Conservation (phyloP, 2,797 vertebrate genomes). For the Acanthopagrus latus region DNA sequence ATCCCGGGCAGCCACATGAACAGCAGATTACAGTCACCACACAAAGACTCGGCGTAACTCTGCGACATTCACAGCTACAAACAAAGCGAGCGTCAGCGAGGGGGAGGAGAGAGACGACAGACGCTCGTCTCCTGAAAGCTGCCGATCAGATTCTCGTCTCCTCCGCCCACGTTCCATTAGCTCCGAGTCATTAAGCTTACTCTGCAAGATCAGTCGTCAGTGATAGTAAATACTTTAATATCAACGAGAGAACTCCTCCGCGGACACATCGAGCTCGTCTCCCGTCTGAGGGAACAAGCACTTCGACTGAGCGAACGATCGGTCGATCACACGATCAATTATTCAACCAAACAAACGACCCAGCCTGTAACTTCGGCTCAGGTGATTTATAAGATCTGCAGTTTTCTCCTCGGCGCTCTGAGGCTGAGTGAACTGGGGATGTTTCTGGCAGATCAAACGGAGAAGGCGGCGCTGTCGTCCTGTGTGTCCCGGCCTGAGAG, state of each 20-base stretch:
- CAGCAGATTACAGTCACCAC: slow-evolving; percentile 32
- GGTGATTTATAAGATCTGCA: slow-evolving; percentile 39
- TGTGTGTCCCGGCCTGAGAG: slow-evolving; percentile 52
- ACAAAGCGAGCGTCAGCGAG: slow-evolving; percentile 30
- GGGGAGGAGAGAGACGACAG: neutral
- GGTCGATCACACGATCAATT: slow-evolving; percentile 25
- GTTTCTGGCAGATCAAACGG: slow-evolving; percentile 53
- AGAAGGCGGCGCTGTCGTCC: slow-evolving; percentile 21
- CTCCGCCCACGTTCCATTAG: slow-evolving; percentile 61
- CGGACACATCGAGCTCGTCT: slow-evolving; percentile 36
- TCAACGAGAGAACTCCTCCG: slow-evolving; percentile 25
- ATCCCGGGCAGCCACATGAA: slow-evolving; percentile 17
- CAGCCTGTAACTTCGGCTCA: slow-evolving; percentile 24
- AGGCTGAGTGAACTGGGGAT: slow-evolving; percentile 28
- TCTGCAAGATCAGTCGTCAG: slow-evolving; percentile 52
- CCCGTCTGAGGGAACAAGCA: slow-evolving; percentile 7
- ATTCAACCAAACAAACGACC: slow-evolving; percentile 28
- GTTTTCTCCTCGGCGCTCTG: slow-evolving; percentile 24
- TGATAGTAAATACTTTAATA: slow-evolving; percentile 58
- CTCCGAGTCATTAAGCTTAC: slow-evolving; percentile 65
- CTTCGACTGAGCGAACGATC: slow-evolving; percentile 30
- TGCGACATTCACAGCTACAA: slow-evolving; percentile 43
- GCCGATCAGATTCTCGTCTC: slow-evolving; percentile 51
- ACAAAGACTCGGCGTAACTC: slow-evolving; percentile 49
- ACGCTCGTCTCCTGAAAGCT: slow-evolving; percentile 45